Evolutionary conservation across 1,140 invertebrate species (phyloP), one percentile per base, ranked within the genome.

Genomic region (Apis florea): DNA sequence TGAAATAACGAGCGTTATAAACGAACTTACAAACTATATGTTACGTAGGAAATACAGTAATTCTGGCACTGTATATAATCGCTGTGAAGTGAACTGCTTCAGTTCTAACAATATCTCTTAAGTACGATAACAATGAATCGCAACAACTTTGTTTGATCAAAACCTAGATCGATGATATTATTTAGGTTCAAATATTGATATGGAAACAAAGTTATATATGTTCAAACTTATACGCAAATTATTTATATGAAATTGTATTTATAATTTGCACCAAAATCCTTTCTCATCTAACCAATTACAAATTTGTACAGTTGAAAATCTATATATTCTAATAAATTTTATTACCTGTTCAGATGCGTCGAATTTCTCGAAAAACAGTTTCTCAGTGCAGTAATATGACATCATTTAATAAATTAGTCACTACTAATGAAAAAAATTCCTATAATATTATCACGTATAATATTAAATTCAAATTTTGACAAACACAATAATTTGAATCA

Each of bases 121-220:
- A 49, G 58, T 56, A 56, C 66, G 79, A 67, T 76, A 82, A 82
- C 83, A 82, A 82, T 53, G 83, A 68, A 69, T 74, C 56, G 49
- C 82, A 84, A 84, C 83, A 85, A 85, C 31, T 73, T 72, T 58
- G 17, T 15, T 76, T 26, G 11, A 63, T 21, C 10, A 4, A 67
- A 72, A 73, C 53, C 12, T 24, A 58, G 13, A 58, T 76, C 47
- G 17, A 61, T 64, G 31, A 5, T 26, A 49, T 73, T 64, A 31
- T 47, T 58, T 49, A 17, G 19, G 19, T 78, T 8, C 1, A 4
- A 19, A 59, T 53, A 19, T n/a, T 15, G 40, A 79, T 21, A 59
- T 72, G 3, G n/a, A 47, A 26, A 72, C 26, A 31, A n/a, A 40
- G 5, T 40, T 40, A 40, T 40, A 40, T 40, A 5, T 40, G 31